Base-by-base conservation (phyloP, 30 jellyfish, hydroid and myxozoan species). In the Rhopilema esculentum region DNA sequence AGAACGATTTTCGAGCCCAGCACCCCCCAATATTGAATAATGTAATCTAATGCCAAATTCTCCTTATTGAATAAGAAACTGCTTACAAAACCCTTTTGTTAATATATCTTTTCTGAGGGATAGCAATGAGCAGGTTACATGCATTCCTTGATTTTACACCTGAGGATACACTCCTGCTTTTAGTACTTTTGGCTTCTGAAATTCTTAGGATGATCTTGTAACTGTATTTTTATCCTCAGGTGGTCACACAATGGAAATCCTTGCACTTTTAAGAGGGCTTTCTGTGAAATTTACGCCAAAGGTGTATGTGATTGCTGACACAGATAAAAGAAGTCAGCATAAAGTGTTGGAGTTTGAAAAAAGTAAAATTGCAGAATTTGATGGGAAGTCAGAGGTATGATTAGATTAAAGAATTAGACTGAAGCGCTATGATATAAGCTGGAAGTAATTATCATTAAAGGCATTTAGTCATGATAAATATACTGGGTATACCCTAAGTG, bases 181-280 rank as follows among this genome's bases (percentile, higher is more conserved):
- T 40, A 40, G 57, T 40, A 2, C 49, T 15, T 19, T 67, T 15
- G 77, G 0, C 31, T 2, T 6, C 57, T 40, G 9, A 40, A 40
- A 40, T n/a, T 2, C 57, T 2, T 40, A 40, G 57, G 6, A 40
- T 2, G 12, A 12, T 21, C 2, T 20, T 74, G 40, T 57, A 69
- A 1, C 8, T 61, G 53, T 24, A 16, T 24, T n/a, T 33, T 76
- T 79, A 64, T 49, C 18, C 33, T 29, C 70, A 94, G 98, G 98
- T 67, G 98, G 98, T 15, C 98, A 94, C 68, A 94, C 98, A n/a
- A 83, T 91, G 82, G 98, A 94, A 81, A 94, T 94, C 78, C 77
- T 94, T 30, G 76, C 52, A 32, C 90, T 94, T 28, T 70, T 89
- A 40, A 32, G 75, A 49, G 88, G 95, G 76, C 87, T 94, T 18